Evolutionary conservation across 2,113 vertebrate genomes (phyloP), one percentile per base, ranked within the genome.

Genomic region (Hippocampus barbouri): DNA sequence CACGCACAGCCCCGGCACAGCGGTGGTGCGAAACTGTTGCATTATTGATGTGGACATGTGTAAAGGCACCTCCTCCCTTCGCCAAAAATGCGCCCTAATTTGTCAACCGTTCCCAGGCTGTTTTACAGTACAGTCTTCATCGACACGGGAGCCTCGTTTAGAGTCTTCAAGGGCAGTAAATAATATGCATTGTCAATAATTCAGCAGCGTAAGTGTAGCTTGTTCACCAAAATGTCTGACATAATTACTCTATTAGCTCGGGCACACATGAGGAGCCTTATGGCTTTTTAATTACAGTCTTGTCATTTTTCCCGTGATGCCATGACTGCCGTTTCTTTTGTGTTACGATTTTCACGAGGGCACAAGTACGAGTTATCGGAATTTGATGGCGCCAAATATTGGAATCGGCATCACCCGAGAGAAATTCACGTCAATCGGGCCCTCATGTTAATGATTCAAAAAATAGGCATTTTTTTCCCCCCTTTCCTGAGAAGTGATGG

Each of bases 111-210:
- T 59, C 27, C 11, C 56, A 27, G 27, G 15, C 59, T 34, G 59
- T 61, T 38, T 61, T 61, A 61, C 59, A 34, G 27, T 34, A 18
- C 27, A 61, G 27, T 27, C 21, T 10, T 20, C 30, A 38, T 21
- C 12, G 40, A 10, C 7, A 63, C 53, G 57, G 21, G 25, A 38
- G 11, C 72, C 62, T 62, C 16, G 67, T 66, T 72, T 41, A 60
- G 20, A 61, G 16, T 34, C 64, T 62, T 43, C 9, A 14, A 73
- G 59, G 34, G 30, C 34, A 56, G 4, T 59, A 43, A 75, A 75
- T 75, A 14, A 70, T 23, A 62, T 66, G 16, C 66, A 27, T 34
- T 68, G 71, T 73, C 69, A 79, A 76, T 75, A 65, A 74, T 69
- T 45, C 67, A 38, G 43, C 45, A 74, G n/a, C 23, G 20, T 15